Base-by-base conservation (phyloP, 2,797 vertebrate species). In the Geotrypetes seraphini region DNA sequence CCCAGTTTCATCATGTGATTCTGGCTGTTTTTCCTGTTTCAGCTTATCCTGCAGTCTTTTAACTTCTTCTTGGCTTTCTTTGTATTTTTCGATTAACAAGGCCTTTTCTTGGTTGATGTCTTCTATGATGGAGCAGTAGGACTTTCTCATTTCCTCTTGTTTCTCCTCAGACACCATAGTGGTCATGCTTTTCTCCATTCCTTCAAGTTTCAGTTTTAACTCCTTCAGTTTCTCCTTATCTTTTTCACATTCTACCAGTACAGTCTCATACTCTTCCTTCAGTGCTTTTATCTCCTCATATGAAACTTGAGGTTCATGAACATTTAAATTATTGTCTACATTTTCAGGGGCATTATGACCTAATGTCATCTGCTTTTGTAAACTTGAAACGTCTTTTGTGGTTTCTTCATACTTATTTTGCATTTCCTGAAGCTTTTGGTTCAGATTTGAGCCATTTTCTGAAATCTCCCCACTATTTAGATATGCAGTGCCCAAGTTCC, bases 51-150 rank as follows among this genome's bases (percentile, higher is more conserved):
- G 91, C 4, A 97, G 75, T 50, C 85, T 81, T 60, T 55, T 78
- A 25, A 96, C 89, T 72, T 97, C 91, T 46, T 91, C 91, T 57
- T 91, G 87, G 2, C 90, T 86, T 47, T 94, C 91, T 45, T 79
- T 86, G 65, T 92, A 88, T 19, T 78, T 81, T 59, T 84, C 82
- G 43, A 86, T 80, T 18, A 90, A 57, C 53, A 81, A 65, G 1
- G 71, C 64, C 26, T 74, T 83, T 66, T 84, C 87, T 38, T 83
- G 80, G 46, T 78, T 87, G 36, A 83, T 66, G 14, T 78, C 78
- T 29, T 87, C 86, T 38, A 85, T 75, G 28, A 84, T 60, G 2
- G 63, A 63, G 46, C 55, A 64, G 17, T 83, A 84, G 0, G 83
- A 78, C 28, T 49, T 84, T 38, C 77, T 83, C 23, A 85, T 70